Base-by-base conservation (phyloP, 1,140 invertebrate genomes). In the Dinoponera quadriceps region DNA sequence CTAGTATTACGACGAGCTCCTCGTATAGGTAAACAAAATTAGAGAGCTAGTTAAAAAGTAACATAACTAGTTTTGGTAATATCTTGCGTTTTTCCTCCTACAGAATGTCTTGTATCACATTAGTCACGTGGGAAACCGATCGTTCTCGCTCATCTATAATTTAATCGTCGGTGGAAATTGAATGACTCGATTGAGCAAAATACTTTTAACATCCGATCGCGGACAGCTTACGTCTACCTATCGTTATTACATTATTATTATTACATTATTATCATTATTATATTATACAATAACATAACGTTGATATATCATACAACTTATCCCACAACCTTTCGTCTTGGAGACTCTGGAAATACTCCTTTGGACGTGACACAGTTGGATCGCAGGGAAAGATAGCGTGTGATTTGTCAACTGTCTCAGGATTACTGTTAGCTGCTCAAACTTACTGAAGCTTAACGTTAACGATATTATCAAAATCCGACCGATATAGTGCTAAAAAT, bases 81-180 rank as follows among this genome's bases (percentile, higher is more conserved):
- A 54, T 66, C n/a, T 77, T 54, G 48, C 16, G 29, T 77, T 14
- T 11, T 77, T 25, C 54, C 2, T 33, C 51, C 51, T 60, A 16
- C 73, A 54, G 74, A 77, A 62, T 77, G 66, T 54, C 20, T 66
- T 14, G 29, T 80, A 80, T 80, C 65, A 80, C 75, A 80, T 59
- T 27, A 5, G 69, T 69, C 18, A 51, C 27, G 69, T 69, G 65
- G 51, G 54, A 71, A 59, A 59, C 49, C n/a, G n/a, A 80, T 25
- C 22, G 18, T 55, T 13, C 49, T 16, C 4, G 16, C 44, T 69
- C 20, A 18, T 13, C 0, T 44, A 14, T 57, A 68, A 71, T 59
- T 71, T 69, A 80, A 80, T 48, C 18, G 33, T 44, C 14, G 3
- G 3, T 77, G 29, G 25, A 69, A 44, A 78, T 65, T 25, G 20